Base-by-base conservation (phyloP, 2,888 invertebrate species). In the Phania funesta region DNA sequence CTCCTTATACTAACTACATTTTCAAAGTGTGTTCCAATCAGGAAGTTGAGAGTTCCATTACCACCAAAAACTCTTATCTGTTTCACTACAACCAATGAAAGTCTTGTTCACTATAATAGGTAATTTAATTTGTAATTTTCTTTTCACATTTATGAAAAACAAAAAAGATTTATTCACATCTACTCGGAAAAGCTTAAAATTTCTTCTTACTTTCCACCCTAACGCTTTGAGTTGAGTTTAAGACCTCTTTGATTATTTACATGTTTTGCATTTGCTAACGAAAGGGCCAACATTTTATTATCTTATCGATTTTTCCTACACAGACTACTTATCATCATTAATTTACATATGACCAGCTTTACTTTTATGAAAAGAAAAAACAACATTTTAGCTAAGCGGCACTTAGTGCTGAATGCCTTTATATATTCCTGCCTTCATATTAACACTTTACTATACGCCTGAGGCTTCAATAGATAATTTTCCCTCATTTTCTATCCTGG, bases 361-460 rank as follows among this genome's bases (percentile, higher is more conserved):
- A 52, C 18, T 7, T 70, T 13, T 73, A 18, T 50, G 2, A 24
- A 26, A 24, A 16, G 2, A 50, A 16, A 16, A 9, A 41, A 32
- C 32, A 20, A 6, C 13, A 50, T 41, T 35, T 60, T 29, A 44
- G 48, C 29, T 41, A 44, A 54, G 38, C 35, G 29, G 24, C 46
- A 70, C 60, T 68, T 46, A 46, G 22, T 32, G 35, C 26, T 44
- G 13, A 62, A 41, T 54, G 64, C 65, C 38, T 64, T 73, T 56
- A 50, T 67, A 62, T 73, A 56, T 67, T 73, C 62, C 56, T 77
- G 56, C 46, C 48, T 62, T 73, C 48, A 41, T 56, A 77, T 73
- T 77, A 81, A 73, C 60, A 81, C 73, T 73, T 81, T 41, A 68
- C 62, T 68, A 77, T 41, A 20, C 77, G 77, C 81, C 81, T 81